A percentile compares a stretch with the other conserved stretches of the same genome.
Evolutionary conservation across 2,113 vertebrate species (phyloP).

Genomic region (Hepsetus odoe): DNA sequence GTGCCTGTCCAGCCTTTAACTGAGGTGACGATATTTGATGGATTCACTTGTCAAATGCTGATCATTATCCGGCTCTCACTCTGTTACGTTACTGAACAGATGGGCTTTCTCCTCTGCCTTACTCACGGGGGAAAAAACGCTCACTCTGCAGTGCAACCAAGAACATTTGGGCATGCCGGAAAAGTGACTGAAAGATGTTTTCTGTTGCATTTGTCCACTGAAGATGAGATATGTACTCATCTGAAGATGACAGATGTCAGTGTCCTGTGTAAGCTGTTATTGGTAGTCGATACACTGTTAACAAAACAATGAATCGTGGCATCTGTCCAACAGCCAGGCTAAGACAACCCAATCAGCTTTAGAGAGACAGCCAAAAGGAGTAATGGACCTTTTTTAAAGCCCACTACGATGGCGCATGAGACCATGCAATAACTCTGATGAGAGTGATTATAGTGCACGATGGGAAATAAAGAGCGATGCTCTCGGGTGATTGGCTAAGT

Average conservation of each 20-base stretch:
- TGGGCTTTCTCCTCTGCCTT: conserved; percentile 29
- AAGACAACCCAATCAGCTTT: conserved; percentile 26
- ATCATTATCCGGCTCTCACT: conserved; percentile 43
- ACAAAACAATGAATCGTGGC: conserved; percentile 54
- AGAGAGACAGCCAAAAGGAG: conserved; percentile 18
- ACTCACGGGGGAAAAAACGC: conserved; percentile 16
- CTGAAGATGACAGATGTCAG: too few species aligned
- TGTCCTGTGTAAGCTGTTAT: conserved; percentile 41
- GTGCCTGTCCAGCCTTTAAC: conserved; percentile 40
- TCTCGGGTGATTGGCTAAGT: conserved; percentile 69
- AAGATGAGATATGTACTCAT: conserved; percentile 39
- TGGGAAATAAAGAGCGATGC: conserved; percentile 68
- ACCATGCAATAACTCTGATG: conserved; percentile 66
- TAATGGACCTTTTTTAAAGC: conserved; percentile 45
- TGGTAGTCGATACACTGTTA: conserved; percentile 65
- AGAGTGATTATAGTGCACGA: conserved; percentile 69
- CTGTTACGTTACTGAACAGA: conserved; percentile 37
- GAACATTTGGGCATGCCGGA: background rate
- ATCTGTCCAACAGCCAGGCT: conserved; percentile 38
- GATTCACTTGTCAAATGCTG: conserved; percentile 41
- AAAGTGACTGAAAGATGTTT: conserved; percentile 13
- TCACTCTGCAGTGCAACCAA: conserved; percentile 15
- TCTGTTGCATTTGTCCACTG: conserved; percentile 19
- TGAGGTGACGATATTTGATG: conserved; percentile 28
- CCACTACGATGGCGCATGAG: conserved; percentile 58